These are phyloP conservation scores for Eudyptes chrysolophus DNA, from an alignment of 2,113 vertebrate species.

Conservation along the genomic window DNA sequence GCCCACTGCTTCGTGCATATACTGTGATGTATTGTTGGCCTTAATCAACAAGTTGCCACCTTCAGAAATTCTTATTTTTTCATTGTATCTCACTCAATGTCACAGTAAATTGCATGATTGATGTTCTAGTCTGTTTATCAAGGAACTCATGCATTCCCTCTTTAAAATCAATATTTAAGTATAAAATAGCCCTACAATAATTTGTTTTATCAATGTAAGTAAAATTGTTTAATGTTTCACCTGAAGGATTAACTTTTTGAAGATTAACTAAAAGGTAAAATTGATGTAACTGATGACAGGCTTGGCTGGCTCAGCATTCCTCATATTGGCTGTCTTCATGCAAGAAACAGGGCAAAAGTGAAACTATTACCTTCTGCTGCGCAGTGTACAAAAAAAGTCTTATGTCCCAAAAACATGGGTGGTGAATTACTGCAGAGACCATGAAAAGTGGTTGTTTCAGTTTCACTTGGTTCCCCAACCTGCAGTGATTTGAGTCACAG, in stretches of 20 bases:
- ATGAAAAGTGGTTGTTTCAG: background rate
- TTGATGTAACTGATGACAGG: background rate
- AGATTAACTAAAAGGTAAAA: background rate
- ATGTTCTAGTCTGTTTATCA: slow-evolving; percentile 33
- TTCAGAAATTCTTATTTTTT: slow-evolving; percentile 14
- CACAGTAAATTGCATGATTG: slow-evolving; percentile 64
- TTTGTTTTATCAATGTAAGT: slow-evolving; percentile 17
- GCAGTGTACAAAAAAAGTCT: background rate
- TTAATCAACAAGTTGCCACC: slow-evolving; percentile 19
- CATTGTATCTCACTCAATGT: slow-evolving; percentile 12
- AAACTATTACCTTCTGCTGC: background rate
- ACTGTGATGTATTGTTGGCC: background rate
- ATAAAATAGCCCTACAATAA: slow-evolving; percentile 21
- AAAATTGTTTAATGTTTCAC: background rate
- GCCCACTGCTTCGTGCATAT: background rate
- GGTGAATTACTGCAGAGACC: background rate
- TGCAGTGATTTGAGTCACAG: background rate
- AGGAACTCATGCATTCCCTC: slow-evolving; percentile 4
- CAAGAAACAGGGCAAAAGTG: background rate
- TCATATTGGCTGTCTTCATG: background rate
- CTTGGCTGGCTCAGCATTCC: background rate
- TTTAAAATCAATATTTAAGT: slow-evolving; percentile 59
- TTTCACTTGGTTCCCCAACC: background rate
- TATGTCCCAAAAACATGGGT: background rate
- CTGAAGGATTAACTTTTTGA: background rate